Conservation (phyloP, 2,113 vertebrate species). For the Sphyrna mokarran region DNA sequence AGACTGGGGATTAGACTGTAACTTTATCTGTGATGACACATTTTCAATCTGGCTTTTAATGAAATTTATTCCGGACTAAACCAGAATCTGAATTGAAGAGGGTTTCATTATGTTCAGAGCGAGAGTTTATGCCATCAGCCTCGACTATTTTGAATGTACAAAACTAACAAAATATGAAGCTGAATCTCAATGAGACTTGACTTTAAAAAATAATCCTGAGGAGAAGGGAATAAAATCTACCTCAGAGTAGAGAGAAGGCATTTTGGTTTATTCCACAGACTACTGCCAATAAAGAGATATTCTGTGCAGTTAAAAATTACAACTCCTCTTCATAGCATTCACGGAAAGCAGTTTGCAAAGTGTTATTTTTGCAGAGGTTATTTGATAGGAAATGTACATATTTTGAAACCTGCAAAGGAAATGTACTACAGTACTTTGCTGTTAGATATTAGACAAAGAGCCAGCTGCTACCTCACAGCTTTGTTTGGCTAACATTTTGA, state of each 20-base stretch:
- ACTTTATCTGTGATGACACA: not conserved
- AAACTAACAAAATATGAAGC: not conserved
- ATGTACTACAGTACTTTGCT: conserved; percentile 33
- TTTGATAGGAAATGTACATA: conserved; percentile 31
- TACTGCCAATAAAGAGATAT: not conserved
- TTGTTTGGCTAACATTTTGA: conserved; percentile 36
- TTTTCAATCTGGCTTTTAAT: conserved; percentile 9
- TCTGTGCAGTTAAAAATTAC: not conserved
- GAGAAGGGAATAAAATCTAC: not conserved
- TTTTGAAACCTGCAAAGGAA: conserved; percentile 36
- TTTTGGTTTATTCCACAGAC: not conserved
- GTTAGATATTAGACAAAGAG: conserved; percentile 25
- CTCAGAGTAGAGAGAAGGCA: not conserved
- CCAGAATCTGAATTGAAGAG: not conserved
- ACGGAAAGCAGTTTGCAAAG: not conserved
- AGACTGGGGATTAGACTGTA: not conserved
- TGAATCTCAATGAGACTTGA: not conserved
- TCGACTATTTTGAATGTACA: not conserved
- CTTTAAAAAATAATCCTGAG: not conserved
- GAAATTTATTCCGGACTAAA: not conserved
- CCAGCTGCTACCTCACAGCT: conserved; percentile 37
- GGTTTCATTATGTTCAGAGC: not conserved
- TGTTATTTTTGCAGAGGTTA: conserved; percentile 33
- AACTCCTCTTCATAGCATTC: not conserved
- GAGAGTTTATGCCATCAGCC: not conserved